Conservation (phyloP, 1,140 invertebrate genomes). For the Oedothorax gibbosus region DNA sequence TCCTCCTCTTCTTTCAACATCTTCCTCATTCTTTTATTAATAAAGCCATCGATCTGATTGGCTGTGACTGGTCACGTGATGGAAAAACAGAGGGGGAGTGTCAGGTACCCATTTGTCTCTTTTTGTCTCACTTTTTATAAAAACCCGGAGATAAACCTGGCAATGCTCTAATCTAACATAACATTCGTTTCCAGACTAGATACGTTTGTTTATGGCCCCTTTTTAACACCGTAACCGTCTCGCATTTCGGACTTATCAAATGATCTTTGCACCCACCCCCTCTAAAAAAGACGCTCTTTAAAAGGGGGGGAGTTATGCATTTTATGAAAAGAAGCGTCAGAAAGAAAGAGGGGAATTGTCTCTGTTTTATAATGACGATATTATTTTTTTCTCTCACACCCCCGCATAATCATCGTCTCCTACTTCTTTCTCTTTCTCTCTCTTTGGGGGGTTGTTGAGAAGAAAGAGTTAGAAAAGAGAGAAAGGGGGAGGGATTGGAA, state of each 20-base stretch:
- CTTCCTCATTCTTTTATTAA: slow-evolving; percentile 45
- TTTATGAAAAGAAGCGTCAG: slow-evolving; percentile 56
- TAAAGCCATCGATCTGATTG: slow-evolving; percentile 52
- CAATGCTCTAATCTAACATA: slow-evolving; percentile 29
- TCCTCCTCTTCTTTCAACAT: slow-evolving; percentile 4
- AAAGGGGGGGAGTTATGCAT: background rate
- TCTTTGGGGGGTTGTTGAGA: slow-evolving; percentile 3
- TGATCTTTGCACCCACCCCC: slow-evolving; percentile 40
- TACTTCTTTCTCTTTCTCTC: slow-evolving; percentile 26
- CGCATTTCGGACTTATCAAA: slow-evolving; percentile 43
- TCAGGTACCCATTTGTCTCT: slow-evolving; percentile 53
- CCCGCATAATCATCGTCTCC: slow-evolving; percentile 43
- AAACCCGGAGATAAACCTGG: background rate
- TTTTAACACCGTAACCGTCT: background rate
- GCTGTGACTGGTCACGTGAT: slow-evolving; percentile 37
- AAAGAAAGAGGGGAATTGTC: slow-evolving; percentile 42
- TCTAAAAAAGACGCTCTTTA: slow-evolving; percentile 35
- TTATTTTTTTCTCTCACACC: slow-evolving; percentile 41
- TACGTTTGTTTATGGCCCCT: slow-evolving; percentile 1
- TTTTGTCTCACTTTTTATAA: background rate
- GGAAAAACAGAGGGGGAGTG: slow-evolving; percentile 2
- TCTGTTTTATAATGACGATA: slow-evolving; percentile 52
- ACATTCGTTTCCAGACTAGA: slow-evolving; percentile 18
- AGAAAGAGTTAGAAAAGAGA: background rate
- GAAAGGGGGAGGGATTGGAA: slow-evolving; percentile 11